Evolutionary conservation across 2,888 invertebrate genomes (phyloP).

Genomic region (Epicampocera succincta): DNA sequence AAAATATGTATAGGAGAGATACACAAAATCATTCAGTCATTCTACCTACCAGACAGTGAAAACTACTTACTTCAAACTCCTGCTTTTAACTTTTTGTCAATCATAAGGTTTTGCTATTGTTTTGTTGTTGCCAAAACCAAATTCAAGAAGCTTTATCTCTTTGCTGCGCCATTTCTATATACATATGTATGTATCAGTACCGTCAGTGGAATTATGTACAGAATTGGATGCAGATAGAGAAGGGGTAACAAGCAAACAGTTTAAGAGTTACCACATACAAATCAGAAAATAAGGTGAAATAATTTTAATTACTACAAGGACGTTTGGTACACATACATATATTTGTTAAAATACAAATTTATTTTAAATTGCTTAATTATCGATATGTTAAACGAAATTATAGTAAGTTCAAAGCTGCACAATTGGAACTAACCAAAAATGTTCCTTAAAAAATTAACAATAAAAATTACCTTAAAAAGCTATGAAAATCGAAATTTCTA

Average conservation of each 20-base stretch:
- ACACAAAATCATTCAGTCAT: constrained; percentile 50
- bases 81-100: constrained; percentile 49
- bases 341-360: too few species aligned
- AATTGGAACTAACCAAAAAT: too few species aligned
- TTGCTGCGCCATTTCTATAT: constrained; percentile 54
- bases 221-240: constrained; percentile 1
- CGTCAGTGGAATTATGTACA: constrained; percentile 38
- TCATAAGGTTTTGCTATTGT: constrained; percentile 39
- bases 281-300: neutral
- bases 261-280: constrained; percentile 41
- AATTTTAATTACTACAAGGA: too few species aligned
- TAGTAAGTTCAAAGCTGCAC: too few species aligned
- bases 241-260: constrained; percentile 2
- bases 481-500: too few species aligned
- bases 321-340: too few species aligned
- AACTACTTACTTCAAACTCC: constrained; percentile 59
- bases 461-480: too few species aligned
- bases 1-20: constrained; percentile 34
- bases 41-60: constrained; percentile 61
- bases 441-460: too few species aligned
- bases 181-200: constrained; percentile 20
- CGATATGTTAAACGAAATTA: too few species aligned
- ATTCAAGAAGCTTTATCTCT: constrained; percentile 62
- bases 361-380: too few species aligned
- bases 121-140: constrained; percentile 54